Conservation (phyloP, 2,113 vertebrate genomes). For the Cyanocitta stelleri region DNA sequence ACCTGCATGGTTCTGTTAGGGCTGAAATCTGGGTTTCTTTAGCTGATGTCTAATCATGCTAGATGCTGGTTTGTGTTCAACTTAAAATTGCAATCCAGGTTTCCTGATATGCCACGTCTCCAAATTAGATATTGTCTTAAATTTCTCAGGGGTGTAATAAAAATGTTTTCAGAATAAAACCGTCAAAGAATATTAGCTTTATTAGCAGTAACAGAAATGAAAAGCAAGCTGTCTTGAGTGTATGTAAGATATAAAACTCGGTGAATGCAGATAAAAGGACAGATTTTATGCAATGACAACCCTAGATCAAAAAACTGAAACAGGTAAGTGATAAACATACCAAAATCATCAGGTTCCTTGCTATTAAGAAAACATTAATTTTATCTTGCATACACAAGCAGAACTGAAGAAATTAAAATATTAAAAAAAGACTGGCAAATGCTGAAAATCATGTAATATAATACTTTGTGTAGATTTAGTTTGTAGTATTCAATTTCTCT, state of each 20-base stretch:
- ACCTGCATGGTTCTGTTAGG: neutral
- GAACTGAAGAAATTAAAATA: neutral
- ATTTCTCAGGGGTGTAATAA: neutral
- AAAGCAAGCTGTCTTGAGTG: neutral
- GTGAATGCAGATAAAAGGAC: neutral
- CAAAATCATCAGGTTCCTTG: neutral
- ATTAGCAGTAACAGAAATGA: neutral
- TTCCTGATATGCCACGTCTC: neutral
- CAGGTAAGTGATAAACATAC: neutral
- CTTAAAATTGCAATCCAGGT: neutral
- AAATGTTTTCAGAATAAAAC: neutral
- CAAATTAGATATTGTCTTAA: constrained; percentile 2
- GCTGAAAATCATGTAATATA: neutral
- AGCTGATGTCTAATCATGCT: neutral
- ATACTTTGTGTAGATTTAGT: neutral
- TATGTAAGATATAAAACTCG: neutral
- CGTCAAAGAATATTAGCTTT: neutral
- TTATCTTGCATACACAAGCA: neutral
- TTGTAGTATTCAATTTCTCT: neutral
- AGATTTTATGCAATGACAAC: neutral
- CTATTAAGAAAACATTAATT: neutral
- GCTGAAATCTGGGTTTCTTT: neutral
- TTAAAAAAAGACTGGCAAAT: neutral
- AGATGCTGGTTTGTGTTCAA: neutral
- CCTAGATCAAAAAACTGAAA: neutral